phyloP scores from a whole-genome alignment of 2,113 vertebrate species.

The Accipiter cooperii region DNA sequence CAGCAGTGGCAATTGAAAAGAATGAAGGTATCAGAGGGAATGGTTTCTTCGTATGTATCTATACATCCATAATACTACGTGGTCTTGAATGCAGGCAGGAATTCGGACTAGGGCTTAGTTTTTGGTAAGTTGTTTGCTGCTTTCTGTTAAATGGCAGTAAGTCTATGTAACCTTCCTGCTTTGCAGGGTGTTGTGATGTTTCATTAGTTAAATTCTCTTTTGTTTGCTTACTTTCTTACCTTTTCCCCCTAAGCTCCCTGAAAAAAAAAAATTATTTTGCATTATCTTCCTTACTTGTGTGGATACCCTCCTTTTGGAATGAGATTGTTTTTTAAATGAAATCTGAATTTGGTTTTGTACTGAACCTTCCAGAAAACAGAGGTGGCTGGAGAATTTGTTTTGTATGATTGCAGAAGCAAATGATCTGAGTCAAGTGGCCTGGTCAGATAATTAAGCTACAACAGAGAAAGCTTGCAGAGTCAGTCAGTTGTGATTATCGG shows the following conservation, averaged over 20 bases:
- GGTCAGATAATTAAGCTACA: constrained; percentile 54
- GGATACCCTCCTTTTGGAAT: background rate
- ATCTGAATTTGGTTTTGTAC: background rate
- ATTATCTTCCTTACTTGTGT: background rate
- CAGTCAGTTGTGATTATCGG: constrained; percentile 37
- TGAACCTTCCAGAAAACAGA: background rate
- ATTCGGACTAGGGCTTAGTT: background rate
- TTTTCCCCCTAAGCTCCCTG: background rate
- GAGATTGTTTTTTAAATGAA: background rate
- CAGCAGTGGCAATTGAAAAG: background rate
- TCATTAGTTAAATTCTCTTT: background rate
- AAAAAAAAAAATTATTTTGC: background rate
- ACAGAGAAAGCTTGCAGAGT: background rate
- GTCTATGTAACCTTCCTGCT: background rate
- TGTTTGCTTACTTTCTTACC: background rate
- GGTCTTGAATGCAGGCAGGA: background rate
- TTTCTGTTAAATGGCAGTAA: background rate
- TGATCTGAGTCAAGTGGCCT: constrained; percentile 40
- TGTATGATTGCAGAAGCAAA: constrained; percentile 25
- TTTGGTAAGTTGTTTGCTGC: background rate
- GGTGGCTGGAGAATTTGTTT: constrained; percentile 13
- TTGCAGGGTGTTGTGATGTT: background rate
- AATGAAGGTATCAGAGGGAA: background rate
- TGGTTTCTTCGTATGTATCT: accelerated
- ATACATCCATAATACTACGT: background rate